These are phyloP conservation scores for Sphaerophoria rueppellii DNA, from an alignment of 2,888 invertebrate genomes.

Conservation along the genomic window DNA sequence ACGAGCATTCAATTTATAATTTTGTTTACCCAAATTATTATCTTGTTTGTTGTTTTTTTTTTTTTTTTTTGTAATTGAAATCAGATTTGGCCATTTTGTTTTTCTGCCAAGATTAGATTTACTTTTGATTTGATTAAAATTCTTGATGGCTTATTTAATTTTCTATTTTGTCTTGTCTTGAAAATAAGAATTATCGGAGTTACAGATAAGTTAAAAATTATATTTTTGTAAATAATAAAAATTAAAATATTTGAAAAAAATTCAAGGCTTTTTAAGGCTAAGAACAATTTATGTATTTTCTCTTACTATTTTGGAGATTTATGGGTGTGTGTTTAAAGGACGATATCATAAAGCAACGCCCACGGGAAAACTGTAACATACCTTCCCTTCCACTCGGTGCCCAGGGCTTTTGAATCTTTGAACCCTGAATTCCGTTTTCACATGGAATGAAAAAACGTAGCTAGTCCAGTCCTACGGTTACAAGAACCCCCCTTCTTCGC, in stretches of 20 bases:
- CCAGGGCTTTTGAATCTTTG: too few relatives aligned
- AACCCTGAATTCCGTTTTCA: too few relatives aligned
- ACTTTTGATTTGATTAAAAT: conserved; percentile 3
- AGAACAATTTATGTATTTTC: conserved; percentile 20
- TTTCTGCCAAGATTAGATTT: conserved; percentile 5
- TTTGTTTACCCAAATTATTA: not conserved
- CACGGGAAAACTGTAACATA: too few relatives aligned
- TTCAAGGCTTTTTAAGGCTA: conserved; percentile 52
- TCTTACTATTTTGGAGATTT: not conserved
- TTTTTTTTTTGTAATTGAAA: conserved; percentile 46
- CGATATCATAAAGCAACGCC: too few relatives aligned
- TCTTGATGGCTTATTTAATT: not conserved
- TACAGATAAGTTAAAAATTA: conserved; percentile 39
- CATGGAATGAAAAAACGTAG: too few relatives aligned
- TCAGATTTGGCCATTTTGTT: conserved; percentile 44
- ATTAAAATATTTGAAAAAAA: conserved; percentile 46
- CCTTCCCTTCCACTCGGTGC: too few relatives aligned
- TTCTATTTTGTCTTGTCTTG: not conserved
- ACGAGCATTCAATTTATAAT: conserved; percentile 57
- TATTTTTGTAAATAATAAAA: conserved; percentile 69
- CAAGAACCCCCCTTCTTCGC: too few relatives aligned
- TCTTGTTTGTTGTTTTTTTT: conserved; percentile 14
- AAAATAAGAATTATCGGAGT: conserved; percentile 15
- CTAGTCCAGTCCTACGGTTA: too few relatives aligned
- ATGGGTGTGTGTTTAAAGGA: too few relatives aligned